Conservation (phyloP, 64 coral and sea anemone genomes). For the Exaiptasia diaphana region DNA sequence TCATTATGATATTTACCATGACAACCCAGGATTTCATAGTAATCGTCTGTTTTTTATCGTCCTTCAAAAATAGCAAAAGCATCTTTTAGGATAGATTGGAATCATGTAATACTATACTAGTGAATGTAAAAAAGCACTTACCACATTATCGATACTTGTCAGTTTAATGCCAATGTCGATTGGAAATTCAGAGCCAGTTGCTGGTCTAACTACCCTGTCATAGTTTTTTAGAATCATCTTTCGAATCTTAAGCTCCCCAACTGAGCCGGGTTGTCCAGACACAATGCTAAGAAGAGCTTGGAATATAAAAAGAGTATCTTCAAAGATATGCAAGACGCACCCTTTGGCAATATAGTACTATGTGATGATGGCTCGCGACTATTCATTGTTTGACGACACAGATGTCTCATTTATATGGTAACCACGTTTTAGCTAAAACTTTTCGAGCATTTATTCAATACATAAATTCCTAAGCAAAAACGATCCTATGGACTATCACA, state of each 20-base stretch:
- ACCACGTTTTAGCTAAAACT: background rate
- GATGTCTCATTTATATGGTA: too few species aligned
- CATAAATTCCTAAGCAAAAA: background rate
- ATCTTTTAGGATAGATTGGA: background rate
- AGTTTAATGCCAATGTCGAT: conserved; percentile 43
- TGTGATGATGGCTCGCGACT: too few species aligned
- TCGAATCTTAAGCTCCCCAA: conserved; percentile 21
- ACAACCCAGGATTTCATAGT: conserved; percentile 34
- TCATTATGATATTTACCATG: background rate
- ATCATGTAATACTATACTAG: background rate
- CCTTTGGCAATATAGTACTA: too few species aligned
- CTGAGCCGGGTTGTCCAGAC: background rate
- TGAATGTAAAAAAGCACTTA: background rate
- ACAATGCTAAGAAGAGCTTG: background rate
- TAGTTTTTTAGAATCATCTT: background rate
- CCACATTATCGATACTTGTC: conserved; percentile 29
- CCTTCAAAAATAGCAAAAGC: background rate
- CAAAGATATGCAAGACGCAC: background rate
- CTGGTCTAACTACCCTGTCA: conserved; percentile 37
- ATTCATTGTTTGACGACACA: too few species aligned
- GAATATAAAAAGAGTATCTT: background rate
- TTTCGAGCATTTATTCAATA: background rate
- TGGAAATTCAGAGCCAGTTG: background rate
- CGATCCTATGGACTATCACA: too few species aligned
- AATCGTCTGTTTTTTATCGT: conserved; percentile 20